A percentile compares a stretch with the other conserved stretches of the same genome.
These are phyloP conservation scores for Salvelinus fontinalis DNA, from an alignment of 2,113 vertebrate genomes.

Conservation along the genomic window DNA sequence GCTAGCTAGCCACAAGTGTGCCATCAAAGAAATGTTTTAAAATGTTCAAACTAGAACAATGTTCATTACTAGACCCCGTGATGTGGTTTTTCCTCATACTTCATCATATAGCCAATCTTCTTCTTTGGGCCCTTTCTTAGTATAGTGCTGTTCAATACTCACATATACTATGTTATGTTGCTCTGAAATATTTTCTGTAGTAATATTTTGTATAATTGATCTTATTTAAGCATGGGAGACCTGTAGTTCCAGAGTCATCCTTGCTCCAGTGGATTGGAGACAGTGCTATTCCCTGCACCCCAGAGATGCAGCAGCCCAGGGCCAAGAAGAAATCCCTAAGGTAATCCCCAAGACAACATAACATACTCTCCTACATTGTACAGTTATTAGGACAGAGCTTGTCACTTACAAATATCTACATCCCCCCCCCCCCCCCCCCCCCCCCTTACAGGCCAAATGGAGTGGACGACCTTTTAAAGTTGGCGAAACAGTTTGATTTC, in stretches of 20 bases:
- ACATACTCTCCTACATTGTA: no score
- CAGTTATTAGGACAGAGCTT: background rate
- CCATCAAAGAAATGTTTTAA: no score
- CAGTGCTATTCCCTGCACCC: constrained; percentile 89
- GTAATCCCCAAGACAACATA: constrained; percentile 57
- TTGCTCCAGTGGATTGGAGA: constrained; percentile 92
- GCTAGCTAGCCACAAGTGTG: no score
- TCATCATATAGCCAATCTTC: no score
- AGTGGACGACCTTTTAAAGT: constrained; percentile 86
- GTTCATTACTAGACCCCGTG: no score
- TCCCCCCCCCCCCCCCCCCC: background rate
- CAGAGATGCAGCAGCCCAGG: constrained; percentile 70
- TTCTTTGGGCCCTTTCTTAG: no score
- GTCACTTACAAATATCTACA: background rate
- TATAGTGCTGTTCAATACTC: no score
- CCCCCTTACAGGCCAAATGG: constrained; percentile 69
- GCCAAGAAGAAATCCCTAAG: constrained; percentile 74
- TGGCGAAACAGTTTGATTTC: constrained; percentile 90
- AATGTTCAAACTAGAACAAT: no score
- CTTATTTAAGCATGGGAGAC: constrained; percentile 75
- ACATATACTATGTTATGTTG: no score
- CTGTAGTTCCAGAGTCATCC: constrained; percentile 70
- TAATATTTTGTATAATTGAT: background rate
- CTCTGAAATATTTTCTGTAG: background rate
- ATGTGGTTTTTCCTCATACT: no score